These are phyloP conservation scores for Mythimna pallens DNA, from an alignment of 2,888 invertebrate genomes.

Conservation along the genomic window DNA sequence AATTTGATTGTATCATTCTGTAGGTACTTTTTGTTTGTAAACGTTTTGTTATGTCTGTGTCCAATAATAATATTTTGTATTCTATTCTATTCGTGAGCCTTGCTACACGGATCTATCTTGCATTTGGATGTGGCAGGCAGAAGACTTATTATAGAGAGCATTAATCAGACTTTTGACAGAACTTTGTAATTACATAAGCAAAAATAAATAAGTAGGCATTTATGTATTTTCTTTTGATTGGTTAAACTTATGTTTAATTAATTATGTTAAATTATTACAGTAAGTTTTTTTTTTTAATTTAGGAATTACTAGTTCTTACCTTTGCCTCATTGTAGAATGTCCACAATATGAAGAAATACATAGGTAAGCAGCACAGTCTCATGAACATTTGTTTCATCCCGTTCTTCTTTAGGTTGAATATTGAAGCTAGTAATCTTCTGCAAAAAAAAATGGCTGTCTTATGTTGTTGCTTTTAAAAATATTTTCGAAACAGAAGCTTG, in stretches of 20 bases:
- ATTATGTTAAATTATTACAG: too few species aligned
- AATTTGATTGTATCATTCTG: too few species aligned
- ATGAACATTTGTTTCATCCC: constrained; percentile 95
- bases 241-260: too few species aligned
- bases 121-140: neutral
- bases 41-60: too few species aligned
- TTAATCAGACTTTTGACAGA: too few species aligned
- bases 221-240: too few species aligned
- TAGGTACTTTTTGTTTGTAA: too few species aligned
- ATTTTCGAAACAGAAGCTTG: neutral
- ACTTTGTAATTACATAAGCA: too few species aligned
- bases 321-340: constrained; percentile 94
- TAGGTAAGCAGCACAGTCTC: constrained; percentile 93
- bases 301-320: constrained; percentile 73
- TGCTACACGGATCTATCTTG: too few species aligned
- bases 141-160: neutral
- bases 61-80: too few species aligned
- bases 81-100: too few species aligned
- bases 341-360: constrained; percentile 95
- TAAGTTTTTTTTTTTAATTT: neutral
- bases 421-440: constrained; percentile 94
- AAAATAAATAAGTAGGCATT: too few species aligned
- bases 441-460: constrained; percentile 67
- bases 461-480: neutral
- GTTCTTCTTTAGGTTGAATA: constrained; percentile 94